Conservation (phyloP, 2,888 invertebrate genomes). For the Smittia aterrima region DNA sequence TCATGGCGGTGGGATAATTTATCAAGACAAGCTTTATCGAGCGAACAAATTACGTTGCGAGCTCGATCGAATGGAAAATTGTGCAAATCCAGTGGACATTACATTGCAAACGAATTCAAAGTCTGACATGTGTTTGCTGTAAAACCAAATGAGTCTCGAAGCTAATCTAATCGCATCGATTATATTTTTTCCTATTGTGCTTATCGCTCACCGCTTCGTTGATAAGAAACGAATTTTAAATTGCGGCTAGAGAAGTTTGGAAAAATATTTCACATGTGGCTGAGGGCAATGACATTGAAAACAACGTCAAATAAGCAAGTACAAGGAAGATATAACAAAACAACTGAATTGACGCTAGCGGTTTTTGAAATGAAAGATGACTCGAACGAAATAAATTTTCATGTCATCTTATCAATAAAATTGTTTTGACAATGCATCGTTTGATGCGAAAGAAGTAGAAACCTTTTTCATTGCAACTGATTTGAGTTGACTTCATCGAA, state of each 20-base stretch:
- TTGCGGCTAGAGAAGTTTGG: background rate
- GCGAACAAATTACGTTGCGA: too few species aligned
- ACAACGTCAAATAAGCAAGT: background rate
- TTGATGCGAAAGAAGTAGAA: background rate
- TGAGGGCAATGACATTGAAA: conserved; percentile 39
- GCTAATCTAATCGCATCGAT: too few species aligned
- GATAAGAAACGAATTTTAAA: too few species aligned
- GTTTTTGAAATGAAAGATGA: background rate
- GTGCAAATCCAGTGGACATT: background rate
- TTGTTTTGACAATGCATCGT: background rate
- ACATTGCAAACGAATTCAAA: background rate
- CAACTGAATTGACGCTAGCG: background rate
- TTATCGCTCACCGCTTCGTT: too few species aligned
- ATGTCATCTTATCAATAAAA: too few species aligned
- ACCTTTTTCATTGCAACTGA: background rate
- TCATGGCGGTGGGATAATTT: too few species aligned
- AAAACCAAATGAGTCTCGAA: too few species aligned
- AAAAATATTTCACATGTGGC: conserved; percentile 19
- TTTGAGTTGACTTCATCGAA: background rate
- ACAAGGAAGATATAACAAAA: background rate
- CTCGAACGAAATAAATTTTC: too few species aligned
- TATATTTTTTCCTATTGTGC: too few species aligned
- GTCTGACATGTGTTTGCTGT: background rate
- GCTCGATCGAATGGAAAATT: background rate
- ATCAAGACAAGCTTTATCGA: too few species aligned